Evolutionary conservation across 2,888 invertebrate genomes (phyloP), one percentile per base, ranked within the genome.

Genomic region (Pammene aurita): DNA sequence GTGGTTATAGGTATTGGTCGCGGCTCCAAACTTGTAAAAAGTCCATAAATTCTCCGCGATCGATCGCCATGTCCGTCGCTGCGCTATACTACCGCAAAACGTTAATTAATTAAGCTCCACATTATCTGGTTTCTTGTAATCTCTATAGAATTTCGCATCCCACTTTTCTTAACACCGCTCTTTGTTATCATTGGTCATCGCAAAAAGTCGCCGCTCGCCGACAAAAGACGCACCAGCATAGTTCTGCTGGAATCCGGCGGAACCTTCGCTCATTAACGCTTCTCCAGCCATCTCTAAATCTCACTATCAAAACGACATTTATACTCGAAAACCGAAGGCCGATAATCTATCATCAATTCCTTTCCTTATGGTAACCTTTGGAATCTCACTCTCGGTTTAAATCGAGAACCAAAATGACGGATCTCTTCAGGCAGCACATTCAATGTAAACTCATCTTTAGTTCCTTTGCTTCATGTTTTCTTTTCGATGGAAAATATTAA

Each of bases 211-310:
- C 80, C 81, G 84, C 85, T 82, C 80, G 89, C 92, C 92, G 92
- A 92, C 92, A 92, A 92, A 92, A 88, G 91, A 86, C 86, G 84
- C 84, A 85, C 85, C 83, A 85, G 87, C 90, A 87, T 88, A 80
- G 85, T 88, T 84, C 82, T 76, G 73, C 69, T 74, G 90, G 91
- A 90, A 89, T 92, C 86, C 85, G 82, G 83, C 81, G 84, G 86
- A 84, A 85, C 85, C 84, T 80, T 78, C 80, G 85, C 92, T 92
- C 92, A 92, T 92, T 92, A 92, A 90, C 91, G 90, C 90, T 87
- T 86, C 86, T 82, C 81, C 74, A 78, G 77, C 77, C 84, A 80
- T 77, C 80, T 78, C 76, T 74, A 65, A 71, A 77, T 73, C 78
- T 70, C 66, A 71, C 68, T 69, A 16, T 34, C 61, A 64, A 76